A percentile compares a stretch with the other conserved stretches of the same genome.
phyloP scores from a whole-genome alignment of 2,797 vertebrate genomes.

The Enteromius radiatus region DNA sequence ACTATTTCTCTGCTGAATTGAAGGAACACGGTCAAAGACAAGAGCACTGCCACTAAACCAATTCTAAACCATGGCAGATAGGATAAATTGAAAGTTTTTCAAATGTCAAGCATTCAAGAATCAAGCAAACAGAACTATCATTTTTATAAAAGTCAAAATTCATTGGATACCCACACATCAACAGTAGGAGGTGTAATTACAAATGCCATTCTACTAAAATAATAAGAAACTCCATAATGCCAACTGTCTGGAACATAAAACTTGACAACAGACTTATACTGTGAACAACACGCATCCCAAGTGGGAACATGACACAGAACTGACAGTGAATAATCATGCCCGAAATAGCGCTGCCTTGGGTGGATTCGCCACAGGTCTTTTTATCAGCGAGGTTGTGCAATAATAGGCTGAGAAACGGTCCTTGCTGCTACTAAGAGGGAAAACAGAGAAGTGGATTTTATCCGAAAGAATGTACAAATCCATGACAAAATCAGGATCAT shows the following conservation, averaged over 20 bases:
- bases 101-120: slow-evolving; percentile 6
- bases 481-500: neutral
- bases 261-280: slow-evolving; percentile 18
- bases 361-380: slow-evolving; percentile 29
- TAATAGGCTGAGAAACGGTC: slow-evolving; percentile 20
- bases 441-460: slow-evolving; percentile 36
- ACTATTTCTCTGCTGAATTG: neutral
- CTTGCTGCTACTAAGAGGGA: slow-evolving; percentile 36
- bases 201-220: slow-evolving; percentile 12
- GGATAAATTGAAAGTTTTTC: neutral
- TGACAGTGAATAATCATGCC: slow-evolving; percentile 28
- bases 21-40: slow-evolving; percentile 7
- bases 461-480: slow-evolving; percentile 17
- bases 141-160: slow-evolving; percentile 21
- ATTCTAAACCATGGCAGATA: neutral
- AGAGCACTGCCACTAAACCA: neutral
- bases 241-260: slow-evolving; percentile 4
- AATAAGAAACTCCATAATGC: slow-evolving; percentile 24
- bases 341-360: slow-evolving; percentile 2
- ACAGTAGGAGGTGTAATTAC: neutral
- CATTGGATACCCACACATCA: slow-evolving; percentile 3
- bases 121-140: slow-evolving; percentile 13
- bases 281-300: slow-evolving; percentile 7
- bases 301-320: slow-evolving; percentile 28
- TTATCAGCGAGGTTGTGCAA: slow-evolving; percentile 4